Evolutionary conservation across 1,140 invertebrate species (phyloP), one percentile per base, ranked within the genome.

Genomic region (Aphidius ervi): DNA sequence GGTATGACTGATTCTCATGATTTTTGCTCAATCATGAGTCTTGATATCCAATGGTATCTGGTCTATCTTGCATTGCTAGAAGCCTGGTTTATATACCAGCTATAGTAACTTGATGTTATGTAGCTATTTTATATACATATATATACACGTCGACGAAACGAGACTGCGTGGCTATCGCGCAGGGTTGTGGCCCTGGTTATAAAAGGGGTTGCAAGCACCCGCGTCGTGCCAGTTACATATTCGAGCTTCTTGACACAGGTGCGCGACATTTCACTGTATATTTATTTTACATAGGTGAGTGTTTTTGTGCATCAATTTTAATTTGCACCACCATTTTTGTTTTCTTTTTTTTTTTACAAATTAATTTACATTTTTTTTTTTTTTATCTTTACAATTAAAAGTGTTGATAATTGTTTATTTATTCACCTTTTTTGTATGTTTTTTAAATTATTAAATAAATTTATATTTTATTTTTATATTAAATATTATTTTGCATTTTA

Each of bases 171-270:
- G 61, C 64, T 65, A 53, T 41, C 56, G 68, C 63, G 68, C 70
- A 71, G 68, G 67, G 65, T 63, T 65, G 68, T 64, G 53, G 61
- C 54, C 50, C 47, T 63, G 62, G 53, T 71, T 74, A 72, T 74
- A 74, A 73, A 71, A 71, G 70, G 70, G 58, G 65, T 52, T 58
- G 65, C 10, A 31, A 59, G 63, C 43, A 47, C 54, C 60, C 59
- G 37, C 64, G 63, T 64, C 64, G 62, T 65, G 67, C 63, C 70
- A 74, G 72, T 74, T 40, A 63, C 62, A 68, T 68, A 52, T 63
- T 58, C 8, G 46, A 62, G 46, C 50, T 31, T 31, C 23, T 69
- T 58, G 65, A 52, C 63, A 47, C 65, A 67, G 68, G 65, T 62
- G 61, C 46, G 31, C 47, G 37, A 47, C 16, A 16, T 0, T 16